Conservation (phyloP, 2,888 invertebrate species). For the Timandra comae region DNA sequence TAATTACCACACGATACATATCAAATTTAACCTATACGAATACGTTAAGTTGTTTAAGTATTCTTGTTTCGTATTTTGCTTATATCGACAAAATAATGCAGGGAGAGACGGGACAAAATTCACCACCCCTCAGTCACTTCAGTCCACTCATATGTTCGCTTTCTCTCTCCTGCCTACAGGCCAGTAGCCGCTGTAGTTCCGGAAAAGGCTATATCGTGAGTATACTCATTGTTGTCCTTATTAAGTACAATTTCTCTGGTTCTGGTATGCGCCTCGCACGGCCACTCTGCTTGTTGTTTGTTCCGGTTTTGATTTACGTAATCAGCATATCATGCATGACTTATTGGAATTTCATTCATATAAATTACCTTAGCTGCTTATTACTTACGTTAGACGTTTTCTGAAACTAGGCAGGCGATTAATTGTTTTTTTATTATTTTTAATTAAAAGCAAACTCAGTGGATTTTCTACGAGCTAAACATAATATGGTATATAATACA, state of each 20-base stretch:
- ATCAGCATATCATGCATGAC: constrained; percentile 23
- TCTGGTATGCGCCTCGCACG: constrained; percentile 36
- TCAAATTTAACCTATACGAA: not conserved
- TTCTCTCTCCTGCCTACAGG: constrained; percentile 81
- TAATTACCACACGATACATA: too few relatives aligned
- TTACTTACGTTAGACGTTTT: constrained; percentile 8
- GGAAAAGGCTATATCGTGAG: constrained; percentile 97
- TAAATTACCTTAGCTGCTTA: constrained; percentile 10
- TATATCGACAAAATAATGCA: constrained; percentile 23
- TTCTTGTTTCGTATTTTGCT: constrained; percentile 6
- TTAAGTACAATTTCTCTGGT: constrained; percentile 39
- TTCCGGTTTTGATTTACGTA: constrained; percentile 22
- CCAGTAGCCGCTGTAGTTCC: constrained; percentile 94
- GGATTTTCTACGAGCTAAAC: too few relatives aligned
- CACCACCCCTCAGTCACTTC: constrained; percentile 56
- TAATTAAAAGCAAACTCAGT: too few relatives aligned
- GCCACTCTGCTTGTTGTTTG: constrained; percentile 28
- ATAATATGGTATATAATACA: constrained; percentile 14
- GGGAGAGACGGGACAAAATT: constrained; percentile 57
- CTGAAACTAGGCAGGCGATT: constrained; percentile 4
- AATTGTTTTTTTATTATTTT: not conserved
- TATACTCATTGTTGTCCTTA: constrained; percentile 74
- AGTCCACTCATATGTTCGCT: constrained; percentile 75
- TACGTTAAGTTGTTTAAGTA: not conserved
- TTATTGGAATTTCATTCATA: not conserved